Conservation (phyloP, 1,140 invertebrate genomes). For the Drosophila kohkoa region DNA sequence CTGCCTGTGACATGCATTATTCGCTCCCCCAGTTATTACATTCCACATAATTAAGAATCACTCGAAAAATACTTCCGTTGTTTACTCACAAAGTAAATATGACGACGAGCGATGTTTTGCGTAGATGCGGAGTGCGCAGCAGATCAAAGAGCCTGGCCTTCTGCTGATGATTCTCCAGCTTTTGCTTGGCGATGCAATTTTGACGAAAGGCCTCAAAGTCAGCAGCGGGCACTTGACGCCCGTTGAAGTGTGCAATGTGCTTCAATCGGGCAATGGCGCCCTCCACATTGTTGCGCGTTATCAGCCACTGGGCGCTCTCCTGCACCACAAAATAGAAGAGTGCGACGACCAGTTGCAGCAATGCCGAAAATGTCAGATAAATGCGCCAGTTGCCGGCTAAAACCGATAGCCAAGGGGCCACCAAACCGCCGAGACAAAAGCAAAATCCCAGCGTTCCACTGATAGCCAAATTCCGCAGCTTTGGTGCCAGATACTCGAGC, state of each 20-base stretch:
- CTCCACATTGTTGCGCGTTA: conserved; percentile 86
- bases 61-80: neutral
- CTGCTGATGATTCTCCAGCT: conserved; percentile 58
- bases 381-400: conserved; percentile 85
- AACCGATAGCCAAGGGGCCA: conserved; percentile 86
- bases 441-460: conserved; percentile 87
- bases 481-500: conserved; percentile 86
- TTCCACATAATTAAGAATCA: too few relatives aligned
- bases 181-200: conserved; percentile 55
- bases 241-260: conserved; percentile 86
- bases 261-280: conserved; percentile 86
- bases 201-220: conserved; percentile 84
- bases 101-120: conserved; percentile 54
- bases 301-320: conserved; percentile 88
- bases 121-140: conserved; percentile 55
- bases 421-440: conserved; percentile 86
- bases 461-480: conserved; percentile 86
- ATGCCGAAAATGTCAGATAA: conserved; percentile 85
- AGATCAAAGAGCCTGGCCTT: conserved; percentile 58
- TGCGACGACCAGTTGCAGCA: conserved; percentile 85
- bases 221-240: conserved; percentile 78
- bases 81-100: conserved; percentile 62
- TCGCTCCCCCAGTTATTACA: too few relatives aligned
- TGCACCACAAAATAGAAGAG: conserved; percentile 86
- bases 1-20: too few relatives aligned